These are phyloP conservation scores for Hydractinia echinata DNA, from an alignment of 30 jellyfish, hydroid and myxozoan species.

Conservation along the genomic window DNA sequence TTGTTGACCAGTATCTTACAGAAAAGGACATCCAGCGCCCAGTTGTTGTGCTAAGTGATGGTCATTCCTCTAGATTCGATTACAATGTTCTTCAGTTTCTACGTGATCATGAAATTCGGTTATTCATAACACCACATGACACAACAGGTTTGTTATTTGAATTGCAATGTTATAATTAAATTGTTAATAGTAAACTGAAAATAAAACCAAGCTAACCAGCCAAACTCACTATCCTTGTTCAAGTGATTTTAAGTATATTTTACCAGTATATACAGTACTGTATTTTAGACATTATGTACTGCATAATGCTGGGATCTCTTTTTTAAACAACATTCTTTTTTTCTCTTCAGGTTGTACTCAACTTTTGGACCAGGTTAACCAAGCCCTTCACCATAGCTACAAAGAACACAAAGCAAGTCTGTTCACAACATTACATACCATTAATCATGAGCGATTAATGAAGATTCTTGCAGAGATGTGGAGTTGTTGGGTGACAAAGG, in stretches of 20 bases:
- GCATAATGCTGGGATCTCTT: no score
- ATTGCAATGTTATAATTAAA: no score
- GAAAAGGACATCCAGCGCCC: background rate
- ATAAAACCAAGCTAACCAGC: no score
- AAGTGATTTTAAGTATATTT: no score
- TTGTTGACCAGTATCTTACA: background rate
- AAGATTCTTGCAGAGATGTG: background rate
- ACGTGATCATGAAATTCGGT: background rate
- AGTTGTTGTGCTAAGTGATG: background rate
- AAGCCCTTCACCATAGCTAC: background rate
- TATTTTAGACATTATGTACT: no score
- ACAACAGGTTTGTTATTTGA: background rate
- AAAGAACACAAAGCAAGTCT: no score
- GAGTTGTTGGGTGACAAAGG: background rate
- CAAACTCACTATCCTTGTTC: no score
- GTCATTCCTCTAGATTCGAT: constrained; percentile 13
- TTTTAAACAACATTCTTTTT: no score
- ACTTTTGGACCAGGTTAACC: background rate
- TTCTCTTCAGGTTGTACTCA: background rate
- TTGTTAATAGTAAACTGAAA: no score
- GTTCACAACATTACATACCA: background rate
- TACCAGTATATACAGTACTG: no score
- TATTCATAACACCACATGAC: background rate
- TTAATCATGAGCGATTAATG: background rate
- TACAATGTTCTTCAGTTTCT: background rate